A percentile compares a stretch with the other conserved stretches of the same genome.
Evolutionary conservation across 2,888 invertebrate genomes (phyloP).

Genomic region (Piscicola geometra): DNA sequence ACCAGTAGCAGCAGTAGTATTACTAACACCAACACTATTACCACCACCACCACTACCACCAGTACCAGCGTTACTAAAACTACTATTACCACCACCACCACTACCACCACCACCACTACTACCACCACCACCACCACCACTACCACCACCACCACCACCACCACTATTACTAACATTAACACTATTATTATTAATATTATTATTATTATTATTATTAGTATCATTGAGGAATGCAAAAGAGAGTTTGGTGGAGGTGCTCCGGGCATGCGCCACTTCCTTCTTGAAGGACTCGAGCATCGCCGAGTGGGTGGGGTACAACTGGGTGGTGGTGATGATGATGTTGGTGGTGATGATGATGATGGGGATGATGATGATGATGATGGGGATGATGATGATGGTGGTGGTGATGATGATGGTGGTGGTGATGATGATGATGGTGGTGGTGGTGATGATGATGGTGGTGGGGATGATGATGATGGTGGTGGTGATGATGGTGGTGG

Average conservation of each 20-base stretch:
- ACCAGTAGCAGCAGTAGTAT: slow-evolving; percentile 50
- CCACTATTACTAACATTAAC: neutral
- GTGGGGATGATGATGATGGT: no score
- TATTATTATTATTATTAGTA: neutral
- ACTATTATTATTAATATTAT: neutral
- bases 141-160: no score
- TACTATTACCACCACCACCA: neutral
- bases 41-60: neutral
- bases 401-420: no score
- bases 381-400: no score
- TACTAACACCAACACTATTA: neutral
- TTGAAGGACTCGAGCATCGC: slow-evolving; percentile 76
- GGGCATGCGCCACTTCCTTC: slow-evolving; percentile 68
- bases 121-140: no score
- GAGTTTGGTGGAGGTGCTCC: slow-evolving; percentile 73
- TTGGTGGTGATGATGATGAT: no score
- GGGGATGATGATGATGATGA: no score
- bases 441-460: no score
- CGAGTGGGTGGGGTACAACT: slow-evolving; percentile 80
- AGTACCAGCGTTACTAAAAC: neutral
- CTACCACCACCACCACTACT: neutral
- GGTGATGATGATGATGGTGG: no score
- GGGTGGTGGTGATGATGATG: slow-evolving; percentile 24
- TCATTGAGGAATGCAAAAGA: slow-evolving; percentile 53
- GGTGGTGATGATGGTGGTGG: no score